Evolutionary conservation across 2,888 invertebrate species (phyloP).

Genomic region (Nomada fabriciana): DNA sequence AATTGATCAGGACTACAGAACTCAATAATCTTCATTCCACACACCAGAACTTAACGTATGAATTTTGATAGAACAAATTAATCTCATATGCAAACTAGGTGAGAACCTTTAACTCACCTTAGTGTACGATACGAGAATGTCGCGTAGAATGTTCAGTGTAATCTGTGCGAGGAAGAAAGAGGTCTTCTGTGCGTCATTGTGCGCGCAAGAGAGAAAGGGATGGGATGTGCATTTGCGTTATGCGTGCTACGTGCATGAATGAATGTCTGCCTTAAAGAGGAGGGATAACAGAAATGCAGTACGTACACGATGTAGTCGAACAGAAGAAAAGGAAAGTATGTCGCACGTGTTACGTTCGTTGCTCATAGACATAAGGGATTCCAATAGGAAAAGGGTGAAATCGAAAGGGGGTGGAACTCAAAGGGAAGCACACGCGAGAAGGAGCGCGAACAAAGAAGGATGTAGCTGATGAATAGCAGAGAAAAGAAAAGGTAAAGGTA

Average conservation of each 20-base stretch:
- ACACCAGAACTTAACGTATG: too few species aligned
- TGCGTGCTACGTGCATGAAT: slow-evolving; percentile 11
- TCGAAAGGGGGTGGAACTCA: slow-evolving; percentile 11
- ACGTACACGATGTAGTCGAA: neutral
- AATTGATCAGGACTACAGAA: too few species aligned
- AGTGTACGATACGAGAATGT: too few species aligned
- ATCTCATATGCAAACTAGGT: too few species aligned
- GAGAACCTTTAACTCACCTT: too few species aligned
- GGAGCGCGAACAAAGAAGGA: neutral
- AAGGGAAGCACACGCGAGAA: neutral
- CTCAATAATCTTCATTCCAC: too few species aligned
- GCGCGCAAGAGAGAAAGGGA: neutral
- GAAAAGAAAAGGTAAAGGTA: slow-evolving; percentile 26
- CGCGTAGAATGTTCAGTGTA: neutral
- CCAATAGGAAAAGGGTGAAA: slow-evolving; percentile 4
- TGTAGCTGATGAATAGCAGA: neutral
- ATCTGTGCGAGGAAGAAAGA: neutral
- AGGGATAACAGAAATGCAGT: slow-evolving; percentile 11
- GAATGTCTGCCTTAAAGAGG: slow-evolving; percentile 3
- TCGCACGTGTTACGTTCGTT: slow-evolving; percentile 8
- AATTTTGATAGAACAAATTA: neutral
- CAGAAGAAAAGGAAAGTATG: slow-evolving; percentile 16
- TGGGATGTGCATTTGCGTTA: slow-evolving; percentile 1
- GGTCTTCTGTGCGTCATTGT: neutral
- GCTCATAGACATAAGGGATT: slow-evolving; percentile 8